A percentile compares a stretch with the other conserved stretches of the same genome.
Conservation (phyloP, 2,797 vertebrate genomes). For the Tachyglossus aculeatus region DNA sequence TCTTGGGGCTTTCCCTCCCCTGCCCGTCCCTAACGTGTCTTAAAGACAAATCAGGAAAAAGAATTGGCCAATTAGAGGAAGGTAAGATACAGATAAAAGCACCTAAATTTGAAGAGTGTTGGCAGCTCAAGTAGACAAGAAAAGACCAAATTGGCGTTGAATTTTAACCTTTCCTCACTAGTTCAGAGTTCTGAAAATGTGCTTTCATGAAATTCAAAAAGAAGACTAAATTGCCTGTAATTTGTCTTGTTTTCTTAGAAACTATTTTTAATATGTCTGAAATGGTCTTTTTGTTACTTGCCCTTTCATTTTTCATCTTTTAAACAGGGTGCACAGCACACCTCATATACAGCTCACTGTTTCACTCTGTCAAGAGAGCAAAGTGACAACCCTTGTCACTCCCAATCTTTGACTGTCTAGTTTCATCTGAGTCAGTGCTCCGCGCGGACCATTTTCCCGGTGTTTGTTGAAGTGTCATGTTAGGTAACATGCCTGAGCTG, state of each 20-base stretch:
- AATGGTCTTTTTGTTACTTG: slow-evolving; percentile 47
- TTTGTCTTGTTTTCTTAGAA: slow-evolving; percentile 45
- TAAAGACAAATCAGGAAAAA: neutral
- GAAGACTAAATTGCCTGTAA: slow-evolving; percentile 36
- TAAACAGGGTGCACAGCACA: slow-evolving; percentile 35
- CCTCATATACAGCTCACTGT: slow-evolving; percentile 40
- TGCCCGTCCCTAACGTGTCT: neutral
- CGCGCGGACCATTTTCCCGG: slow-evolving; percentile 45
- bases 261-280: slow-evolving; percentile 3
- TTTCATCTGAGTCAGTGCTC: slow-evolving; percentile 42
- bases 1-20: neutral
- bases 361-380: slow-evolving; percentile 43
- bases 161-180: slow-evolving; percentile 3
- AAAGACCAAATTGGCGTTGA: slow-evolving; percentile 48
- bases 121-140: slow-evolving; percentile 20
- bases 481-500: slow-evolving; percentile 38
- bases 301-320: slow-evolving; percentile 39
- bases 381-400: slow-evolving; percentile 58
- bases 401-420: slow-evolving; percentile 35
- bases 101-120: too few relatives aligned
- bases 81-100: neutral
- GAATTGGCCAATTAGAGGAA: slow-evolving; percentile 5
- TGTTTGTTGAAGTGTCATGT: slow-evolving; percentile 43
- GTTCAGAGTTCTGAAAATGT: slow-evolving; percentile 32
- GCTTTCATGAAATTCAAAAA: slow-evolving; percentile 47